Conservation (phyloP, 2,888 invertebrate species). For the Atrina japonica region DNA sequence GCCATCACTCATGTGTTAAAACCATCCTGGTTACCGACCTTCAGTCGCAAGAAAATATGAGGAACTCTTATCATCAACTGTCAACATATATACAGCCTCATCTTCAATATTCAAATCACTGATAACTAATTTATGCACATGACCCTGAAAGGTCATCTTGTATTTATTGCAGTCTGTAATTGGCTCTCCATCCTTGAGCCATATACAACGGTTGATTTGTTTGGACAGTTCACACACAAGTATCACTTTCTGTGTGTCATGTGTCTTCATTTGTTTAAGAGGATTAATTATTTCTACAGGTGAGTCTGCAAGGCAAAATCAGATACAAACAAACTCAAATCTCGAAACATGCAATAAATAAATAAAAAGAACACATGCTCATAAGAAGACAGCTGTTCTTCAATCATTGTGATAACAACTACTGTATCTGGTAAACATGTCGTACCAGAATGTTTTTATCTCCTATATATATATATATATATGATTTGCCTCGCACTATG, state of each 20-base stretch:
- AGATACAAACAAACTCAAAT: slow-evolving; percentile 5
- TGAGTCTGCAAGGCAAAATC: slow-evolving; percentile 33
- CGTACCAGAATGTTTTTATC: no score
- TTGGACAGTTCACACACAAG: slow-evolving; percentile 89
- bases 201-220: slow-evolving; percentile 88
- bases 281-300: slow-evolving; percentile 47
- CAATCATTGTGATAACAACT: no score
- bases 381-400: no score
- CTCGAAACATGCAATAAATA: not conserved
- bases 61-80: slow-evolving; percentile 60
- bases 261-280: slow-evolving; percentile 48
- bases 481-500: not conserved
- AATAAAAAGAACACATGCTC: not conserved
- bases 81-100: slow-evolving; percentile 65
- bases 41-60: slow-evolving; percentile 63
- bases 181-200: slow-evolving; percentile 84
- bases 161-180: slow-evolving; percentile 59
- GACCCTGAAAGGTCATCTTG: slow-evolving; percentile 63
- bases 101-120: slow-evolving; percentile 63
- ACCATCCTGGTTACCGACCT: slow-evolving; percentile 55
- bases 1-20: not conserved
- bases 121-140: slow-evolving; percentile 66
- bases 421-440: no score
- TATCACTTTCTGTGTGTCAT: slow-evolving; percentile 54
- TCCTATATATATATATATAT: not conserved